Evolutionary conservation across 1,140 invertebrate species (phyloP).

Genomic region (Probaryconus sp.): DNA sequence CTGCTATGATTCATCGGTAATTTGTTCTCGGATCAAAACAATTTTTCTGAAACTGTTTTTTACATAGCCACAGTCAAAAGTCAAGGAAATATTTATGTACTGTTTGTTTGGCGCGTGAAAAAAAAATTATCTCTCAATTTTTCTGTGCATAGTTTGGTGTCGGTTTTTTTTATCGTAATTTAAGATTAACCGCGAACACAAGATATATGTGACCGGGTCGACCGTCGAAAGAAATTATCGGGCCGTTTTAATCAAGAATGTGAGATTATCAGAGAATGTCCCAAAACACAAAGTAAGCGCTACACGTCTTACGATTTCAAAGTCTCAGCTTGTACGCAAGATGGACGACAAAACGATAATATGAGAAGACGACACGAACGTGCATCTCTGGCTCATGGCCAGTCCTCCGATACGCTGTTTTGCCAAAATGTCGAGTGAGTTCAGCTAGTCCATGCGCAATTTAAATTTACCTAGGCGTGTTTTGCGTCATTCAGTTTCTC

Average conservation of each 20-base stretch:
- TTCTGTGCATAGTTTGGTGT: too few relatives aligned
- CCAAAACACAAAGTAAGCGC: slow-evolving; percentile 21
- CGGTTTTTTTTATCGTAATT: background rate
- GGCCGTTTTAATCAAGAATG: background rate
- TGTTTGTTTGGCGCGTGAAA: too few relatives aligned
- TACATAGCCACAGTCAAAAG: too few relatives aligned
- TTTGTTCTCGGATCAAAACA: too few relatives aligned
- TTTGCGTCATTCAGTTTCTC: slow-evolving; percentile 73
- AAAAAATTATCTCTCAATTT: too few relatives aligned
- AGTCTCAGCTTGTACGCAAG: slow-evolving; percentile 19
- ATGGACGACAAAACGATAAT: slow-evolving; percentile 64
- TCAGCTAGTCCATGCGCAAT: slow-evolving; percentile 69
- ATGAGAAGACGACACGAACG: slow-evolving; percentile 59
- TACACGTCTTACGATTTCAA: slow-evolving; percentile 31
- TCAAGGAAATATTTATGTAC: too few relatives aligned
- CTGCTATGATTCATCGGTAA: too few relatives aligned
- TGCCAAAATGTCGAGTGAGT: slow-evolving; percentile 67
- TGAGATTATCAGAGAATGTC: background rate
- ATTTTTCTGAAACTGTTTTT: too few relatives aligned
- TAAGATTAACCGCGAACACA: too few relatives aligned
- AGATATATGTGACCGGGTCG: too few relatives aligned
- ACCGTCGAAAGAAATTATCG: slow-evolving; percentile 5
- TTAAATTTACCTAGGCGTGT: slow-evolving; percentile 77
- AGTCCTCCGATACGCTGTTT: slow-evolving; percentile 59
- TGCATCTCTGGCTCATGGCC: slow-evolving; percentile 63